Evolutionary conservation across 2,888 invertebrate species (phyloP), one percentile per base, ranked within the genome.

Genomic region (Drosophila merina): DNA sequence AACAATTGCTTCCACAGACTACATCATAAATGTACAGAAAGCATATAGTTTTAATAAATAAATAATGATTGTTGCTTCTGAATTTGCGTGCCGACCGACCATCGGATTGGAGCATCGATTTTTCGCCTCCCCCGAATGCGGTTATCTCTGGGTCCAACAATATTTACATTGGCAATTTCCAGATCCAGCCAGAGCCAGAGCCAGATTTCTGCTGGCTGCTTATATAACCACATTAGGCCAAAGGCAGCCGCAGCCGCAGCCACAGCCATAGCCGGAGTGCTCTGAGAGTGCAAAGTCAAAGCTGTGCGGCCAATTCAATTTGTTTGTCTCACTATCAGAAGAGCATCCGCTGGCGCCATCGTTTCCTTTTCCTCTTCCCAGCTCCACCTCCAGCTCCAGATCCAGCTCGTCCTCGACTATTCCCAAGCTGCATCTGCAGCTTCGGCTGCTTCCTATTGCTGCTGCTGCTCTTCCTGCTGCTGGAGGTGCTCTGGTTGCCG

Each of bases 121-220:
- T 62, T 58, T 58, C 54, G 9, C 44, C 25, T 4, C 25, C 44
- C 44, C 9, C 44, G 8, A 42, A 25, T 25, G 20, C 44, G 30
- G 3, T 26, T 69, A 50, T 59, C 55, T 20, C 7, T 60, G 28
- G 28, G 31, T 36, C 42, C 76, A 66, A 79, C 59, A 69, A 64
- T 86, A 80, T 82, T 82, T 82, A 83, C 82, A 82, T 86, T 86
- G 57, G 62, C 77, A 77, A 82, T 82, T 67, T 60, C 70, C 77
- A 55, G 57, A 51, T 59, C 49, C 74, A 55, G 49, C 60, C 59
- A 52, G 58, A 67, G 20, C 20, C 20, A 20, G 20, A 20, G 20
- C 20, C 59, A 52, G 58, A 67, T 51, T 57, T 67, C 58, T 75
- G 51, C 42, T 57, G 86, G 79, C 72, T 70, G 77, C 72, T 83